Percentiles rank a stretch among this genome's conserved stretches.
These are phyloP conservation scores for Upupa epops DNA, from an alignment of 2,113 vertebrate species.

Conservation along the genomic window DNA sequence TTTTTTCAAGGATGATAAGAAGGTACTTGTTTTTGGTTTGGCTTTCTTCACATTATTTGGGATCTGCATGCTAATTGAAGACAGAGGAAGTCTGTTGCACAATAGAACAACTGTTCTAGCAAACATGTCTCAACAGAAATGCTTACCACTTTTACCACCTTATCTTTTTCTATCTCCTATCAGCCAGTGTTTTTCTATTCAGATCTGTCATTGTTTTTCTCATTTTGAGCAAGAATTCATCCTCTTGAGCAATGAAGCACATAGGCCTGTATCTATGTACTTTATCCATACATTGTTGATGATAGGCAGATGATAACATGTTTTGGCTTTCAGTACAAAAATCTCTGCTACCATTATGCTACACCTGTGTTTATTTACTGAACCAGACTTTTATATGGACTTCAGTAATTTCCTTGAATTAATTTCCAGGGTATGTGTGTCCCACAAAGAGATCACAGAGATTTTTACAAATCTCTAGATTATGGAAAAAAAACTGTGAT, in stretches of 20 bases:
- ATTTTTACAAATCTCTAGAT: background rate
- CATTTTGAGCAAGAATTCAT: background rate
- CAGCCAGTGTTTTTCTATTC: background rate
- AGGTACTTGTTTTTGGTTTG: background rate
- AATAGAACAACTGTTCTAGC: background rate
- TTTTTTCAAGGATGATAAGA: background rate
- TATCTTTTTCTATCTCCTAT: background rate
- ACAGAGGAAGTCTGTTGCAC: background rate
- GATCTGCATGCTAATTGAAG: background rate
- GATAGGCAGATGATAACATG: background rate
- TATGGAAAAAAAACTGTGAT: background rate
- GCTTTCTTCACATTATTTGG: background rate
- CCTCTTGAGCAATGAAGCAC: background rate
- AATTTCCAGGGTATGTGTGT: background rate
- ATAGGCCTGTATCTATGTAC: background rate
- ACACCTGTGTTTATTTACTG: background rate
- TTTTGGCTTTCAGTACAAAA: background rate
- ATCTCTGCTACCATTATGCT: background rate
- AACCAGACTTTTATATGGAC: background rate
- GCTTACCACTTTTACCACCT: background rate
- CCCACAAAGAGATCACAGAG: background rate
- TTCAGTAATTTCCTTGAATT: background rate
- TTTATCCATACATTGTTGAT: background rate
- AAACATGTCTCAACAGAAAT: background rate
- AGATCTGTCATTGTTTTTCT: background rate